Evolutionary conservation across 2,888 invertebrate genomes (phyloP), one percentile per base, ranked within the genome.

Genomic region (Cantharis rufa): DNA sequence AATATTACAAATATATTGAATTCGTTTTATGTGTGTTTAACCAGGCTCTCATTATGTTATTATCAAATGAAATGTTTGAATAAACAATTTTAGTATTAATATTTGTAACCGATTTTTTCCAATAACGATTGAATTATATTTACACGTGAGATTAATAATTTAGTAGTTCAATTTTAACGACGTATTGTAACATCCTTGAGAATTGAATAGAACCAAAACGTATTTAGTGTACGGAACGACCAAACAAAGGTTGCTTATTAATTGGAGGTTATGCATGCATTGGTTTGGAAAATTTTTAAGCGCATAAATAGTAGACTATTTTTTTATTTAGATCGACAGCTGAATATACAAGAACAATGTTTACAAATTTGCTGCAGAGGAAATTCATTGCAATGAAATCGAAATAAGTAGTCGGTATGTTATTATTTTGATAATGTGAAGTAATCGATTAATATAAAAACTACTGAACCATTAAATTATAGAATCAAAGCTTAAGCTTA

Each of bases 151-250:
- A 48, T 48, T 48, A 48, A 48, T 48, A 48, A 48, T 48, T 48
- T 48, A 48, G 48, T n/a, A 48, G 48, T 48, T 48, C 48, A 48
- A 48, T 48, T 48, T 48, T 72, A 72, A 72, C 66, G 66, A 72
- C 66, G 72, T 73, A 73, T 73, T 69, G 73, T 73, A 69, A 69
- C 73, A 73, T 62, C 73, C 73, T 73, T 73, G 73, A 73, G 69
- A 69, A 73, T 27, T 69, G 68, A 73, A 73, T 62, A 73, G 73
- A 73, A 73, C 73, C 69, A 69, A 73, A 73, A 69, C 73, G 66
- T 69, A 68, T 62, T 68, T 69, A 63, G 16, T 7, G 27, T 63
- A 62, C 32, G 73, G 73, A 73, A 73, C 69, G 73, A 61, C 18
- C 61, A 73, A 32, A 69, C 64, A 66, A 66, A 66, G 64, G 64